Percentiles rank a stretch among this genome's conserved stretches.
Conservation (phyloP, 2,113 vertebrate genomes). For the Hyla sarda region DNA sequence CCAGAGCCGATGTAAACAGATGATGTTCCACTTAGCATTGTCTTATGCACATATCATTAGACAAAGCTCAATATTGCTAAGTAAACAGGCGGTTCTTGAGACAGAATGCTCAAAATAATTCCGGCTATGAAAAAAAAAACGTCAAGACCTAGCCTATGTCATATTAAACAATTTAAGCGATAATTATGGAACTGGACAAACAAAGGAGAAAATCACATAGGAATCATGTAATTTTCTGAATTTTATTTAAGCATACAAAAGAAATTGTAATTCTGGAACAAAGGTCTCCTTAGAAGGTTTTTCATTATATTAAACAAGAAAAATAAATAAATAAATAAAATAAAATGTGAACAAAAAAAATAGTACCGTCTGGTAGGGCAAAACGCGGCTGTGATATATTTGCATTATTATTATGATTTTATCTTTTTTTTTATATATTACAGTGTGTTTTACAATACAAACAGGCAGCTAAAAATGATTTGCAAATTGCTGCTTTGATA, state of each 20-base stretch:
- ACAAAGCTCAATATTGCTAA: conserved; percentile 82
- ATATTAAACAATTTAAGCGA: conserved; percentile 71
- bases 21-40: conserved; percentile 93
- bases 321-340: neutral
- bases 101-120: conserved; percentile 79
- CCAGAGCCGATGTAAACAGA: conserved; percentile 93
- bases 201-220: conserved; percentile 70
- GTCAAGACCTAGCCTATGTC: conserved; percentile 69
- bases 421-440: conserved; percentile 52
- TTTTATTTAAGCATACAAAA: conserved; percentile 67
- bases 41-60: conserved; percentile 92
- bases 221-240: conserved; percentile 73
- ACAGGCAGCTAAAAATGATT: conserved; percentile 55
- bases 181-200: conserved; percentile 70
- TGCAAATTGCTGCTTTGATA: conserved; percentile 53
- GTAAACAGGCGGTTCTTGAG: conserved; percentile 80
- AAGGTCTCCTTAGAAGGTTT: conserved; percentile 53
- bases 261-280: conserved; percentile 57
- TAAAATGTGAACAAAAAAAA: neutral
- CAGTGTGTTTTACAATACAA: conserved; percentile 51
- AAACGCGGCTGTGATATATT: conserved; percentile 40
- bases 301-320: conserved; percentile 51
- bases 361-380: neutral
- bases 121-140: conserved; percentile 77
- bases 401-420: conserved; percentile 53